phyloP scores from a whole-genome alignment of 2,888 invertebrate genomes.

The Dolichopus griseipennis region DNA sequence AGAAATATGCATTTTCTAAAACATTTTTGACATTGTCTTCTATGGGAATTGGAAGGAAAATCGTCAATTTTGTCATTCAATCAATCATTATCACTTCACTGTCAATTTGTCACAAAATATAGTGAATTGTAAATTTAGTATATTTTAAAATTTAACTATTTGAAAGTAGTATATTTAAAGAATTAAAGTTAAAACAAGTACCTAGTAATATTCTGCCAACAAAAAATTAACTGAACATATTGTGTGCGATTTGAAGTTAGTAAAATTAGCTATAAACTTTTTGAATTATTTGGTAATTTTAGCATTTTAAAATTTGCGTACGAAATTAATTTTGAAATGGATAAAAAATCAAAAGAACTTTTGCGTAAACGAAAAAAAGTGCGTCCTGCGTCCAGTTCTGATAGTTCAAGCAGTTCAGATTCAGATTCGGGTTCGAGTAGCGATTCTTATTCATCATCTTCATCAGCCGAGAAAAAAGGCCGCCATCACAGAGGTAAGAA shows the following conservation, averaged over 20 bases:
- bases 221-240: no score
- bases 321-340: constrained; percentile 27
- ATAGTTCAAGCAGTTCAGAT: constrained; percentile 35
- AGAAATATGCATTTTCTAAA: no score
- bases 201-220: no score
- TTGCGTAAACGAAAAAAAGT: constrained; percentile 39
- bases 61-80: not conserved
- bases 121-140: no score
- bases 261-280: no score
- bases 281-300: not conserved
- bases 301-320: not conserved
- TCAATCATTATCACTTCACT: not conserved
- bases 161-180: no score
- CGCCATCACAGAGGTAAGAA: constrained; percentile 14
- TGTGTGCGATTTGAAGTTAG: no score
- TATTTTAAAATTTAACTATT: no score
- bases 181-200: no score
- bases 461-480: constrained; percentile 29
- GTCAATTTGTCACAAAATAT: not conserved
- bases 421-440: constrained; percentile 37
- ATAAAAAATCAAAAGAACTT: constrained; percentile 40
- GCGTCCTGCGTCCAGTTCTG: constrained; percentile 37
- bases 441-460: constrained; percentile 35
- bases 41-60: no score
- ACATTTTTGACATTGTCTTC: not conserved